Percentiles rank a stretch among this genome's conserved stretches.
Conservation (phyloP, 37 sponge, comb jelly and placozoan genomes). For the Halichondria panicea region DNA sequence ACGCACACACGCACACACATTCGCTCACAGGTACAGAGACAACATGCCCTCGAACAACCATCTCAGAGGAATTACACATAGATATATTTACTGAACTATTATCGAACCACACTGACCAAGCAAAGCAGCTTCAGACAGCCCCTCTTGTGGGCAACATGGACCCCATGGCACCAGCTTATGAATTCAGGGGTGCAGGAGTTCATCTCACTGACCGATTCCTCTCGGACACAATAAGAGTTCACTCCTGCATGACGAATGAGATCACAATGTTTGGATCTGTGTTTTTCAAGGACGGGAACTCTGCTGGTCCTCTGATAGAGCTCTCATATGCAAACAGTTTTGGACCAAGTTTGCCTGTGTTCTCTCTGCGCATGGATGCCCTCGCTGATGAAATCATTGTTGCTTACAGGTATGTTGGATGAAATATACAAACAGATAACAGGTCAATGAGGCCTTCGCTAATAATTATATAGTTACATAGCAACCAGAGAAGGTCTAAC, state of each 20-base stretch:
- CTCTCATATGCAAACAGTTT: constrained; percentile 5
- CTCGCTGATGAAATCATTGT: constrained; percentile 10
- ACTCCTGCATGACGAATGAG: constrained; percentile 16
- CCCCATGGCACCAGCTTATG: constrained; percentile 9
- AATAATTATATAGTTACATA: neutral
- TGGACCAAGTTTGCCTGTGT: neutral
- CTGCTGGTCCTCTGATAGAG: constrained; percentile 29
- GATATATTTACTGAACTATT: constrained; percentile 18
- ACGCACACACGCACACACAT: neutral
- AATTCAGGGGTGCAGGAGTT: constrained; percentile 15
- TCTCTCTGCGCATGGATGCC: constrained; percentile 20
- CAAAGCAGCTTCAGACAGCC: neutral
- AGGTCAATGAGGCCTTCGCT: neutral
- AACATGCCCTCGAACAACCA: neutral
- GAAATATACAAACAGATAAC: neutral
- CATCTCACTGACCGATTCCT: neutral
- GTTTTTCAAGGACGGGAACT: constrained; percentile 15
- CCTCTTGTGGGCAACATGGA: neutral
- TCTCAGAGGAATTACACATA: too few relatives aligned
- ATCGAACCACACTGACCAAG: neutral
- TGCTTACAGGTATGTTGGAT: constrained; percentile 10
- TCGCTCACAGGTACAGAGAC: neutral
- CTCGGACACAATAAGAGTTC: constrained; percentile 2
- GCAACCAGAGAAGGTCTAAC: too few relatives aligned
- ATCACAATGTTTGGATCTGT: constrained; percentile 11